A percentile compares a stretch with the other conserved stretches of the same genome.
These are phyloP conservation scores for Camarhynchus parvulus DNA, from an alignment of 2,113 vertebrate species.

Conservation along the genomic window DNA sequence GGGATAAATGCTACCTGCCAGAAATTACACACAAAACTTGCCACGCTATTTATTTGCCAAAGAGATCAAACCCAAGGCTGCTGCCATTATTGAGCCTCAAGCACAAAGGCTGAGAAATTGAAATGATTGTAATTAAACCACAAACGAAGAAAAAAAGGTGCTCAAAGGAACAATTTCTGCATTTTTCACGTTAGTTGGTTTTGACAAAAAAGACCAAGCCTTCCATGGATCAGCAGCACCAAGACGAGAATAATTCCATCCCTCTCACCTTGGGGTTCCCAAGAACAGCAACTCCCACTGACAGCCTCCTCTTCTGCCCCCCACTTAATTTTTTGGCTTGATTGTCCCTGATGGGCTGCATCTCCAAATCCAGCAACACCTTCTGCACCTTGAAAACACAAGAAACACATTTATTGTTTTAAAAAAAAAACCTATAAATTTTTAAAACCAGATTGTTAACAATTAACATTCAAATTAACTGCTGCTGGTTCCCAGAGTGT, in stretches of 20 bases:
- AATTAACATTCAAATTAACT: neutral
- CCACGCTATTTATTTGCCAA: neutral
- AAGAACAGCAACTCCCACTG: constrained; percentile 91
- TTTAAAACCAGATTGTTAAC: neutral
- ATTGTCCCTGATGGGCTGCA: constrained; percentile 93
- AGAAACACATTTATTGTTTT: neutral
- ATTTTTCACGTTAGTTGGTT: neutral
- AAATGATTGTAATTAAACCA: neutral
- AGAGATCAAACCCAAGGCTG: neutral
- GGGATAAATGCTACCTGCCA: neutral
- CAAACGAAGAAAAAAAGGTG: fast-evolving
- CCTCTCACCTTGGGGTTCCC: constrained; percentile 92
- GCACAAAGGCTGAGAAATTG: fast-evolving
- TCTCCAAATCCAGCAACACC: constrained; percentile 90
- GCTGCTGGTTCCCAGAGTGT: neutral
- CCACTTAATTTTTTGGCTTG: constrained; percentile 93
- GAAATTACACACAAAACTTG: neutral
- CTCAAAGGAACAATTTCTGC: neutral
- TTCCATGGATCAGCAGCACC: neutral
- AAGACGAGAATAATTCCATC: neutral
- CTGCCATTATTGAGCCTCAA: neutral
- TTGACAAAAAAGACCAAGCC: neutral
- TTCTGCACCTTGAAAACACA: constrained; percentile 82
- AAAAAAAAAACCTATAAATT: fast-evolving
- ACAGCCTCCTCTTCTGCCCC: constrained; percentile 94